A percentile compares a stretch with the other conserved stretches of the same genome.
Evolutionary conservation across 2,888 invertebrate species (phyloP).

Genomic region (Smittia aterrima): DNA sequence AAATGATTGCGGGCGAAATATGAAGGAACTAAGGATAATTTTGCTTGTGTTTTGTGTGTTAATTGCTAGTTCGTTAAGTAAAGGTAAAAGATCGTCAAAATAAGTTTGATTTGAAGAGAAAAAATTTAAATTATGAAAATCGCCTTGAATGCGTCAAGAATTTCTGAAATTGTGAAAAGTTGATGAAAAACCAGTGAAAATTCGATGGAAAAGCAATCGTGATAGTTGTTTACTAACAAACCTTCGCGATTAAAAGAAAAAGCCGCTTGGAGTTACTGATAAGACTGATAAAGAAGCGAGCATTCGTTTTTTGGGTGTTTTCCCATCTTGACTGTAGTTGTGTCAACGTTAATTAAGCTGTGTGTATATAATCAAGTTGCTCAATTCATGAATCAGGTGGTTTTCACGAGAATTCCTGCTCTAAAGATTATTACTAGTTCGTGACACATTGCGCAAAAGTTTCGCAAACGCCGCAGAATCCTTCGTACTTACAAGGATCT

Average conservation of each 20-base stretch:
- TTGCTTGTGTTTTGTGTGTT: conserved; percentile 31
- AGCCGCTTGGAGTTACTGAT: neutral
- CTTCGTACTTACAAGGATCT: neutral
- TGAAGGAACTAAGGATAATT: conserved; percentile 21
- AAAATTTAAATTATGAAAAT: neutral
- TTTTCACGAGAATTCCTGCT: neutral
- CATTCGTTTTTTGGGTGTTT: conserved; percentile 22
- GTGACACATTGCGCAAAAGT: neutral
- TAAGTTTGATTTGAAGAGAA: neutral
- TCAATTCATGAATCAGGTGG: conserved; percentile 10
- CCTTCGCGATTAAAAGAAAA: neutral
- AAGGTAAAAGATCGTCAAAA: conserved; percentile 10
- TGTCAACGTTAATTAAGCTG: neutral
- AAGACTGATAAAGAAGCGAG: neutral
- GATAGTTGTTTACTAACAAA: neutral
- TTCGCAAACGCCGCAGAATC: neutral
- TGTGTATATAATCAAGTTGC: neutral
- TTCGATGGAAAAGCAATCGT: neutral
- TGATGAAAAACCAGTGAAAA: neutral
- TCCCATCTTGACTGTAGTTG: neutral
- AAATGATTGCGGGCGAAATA: conserved; percentile 7
- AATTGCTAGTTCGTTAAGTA: neutral
- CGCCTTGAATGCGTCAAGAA: neutral
- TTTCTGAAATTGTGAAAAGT: conserved; percentile 15
- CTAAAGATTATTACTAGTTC: neutral